Evolutionary conservation across 2,797 vertebrate genomes (phyloP), one percentile per base, ranked within the genome.

Genomic region (Bradypus variegatus): DNA sequence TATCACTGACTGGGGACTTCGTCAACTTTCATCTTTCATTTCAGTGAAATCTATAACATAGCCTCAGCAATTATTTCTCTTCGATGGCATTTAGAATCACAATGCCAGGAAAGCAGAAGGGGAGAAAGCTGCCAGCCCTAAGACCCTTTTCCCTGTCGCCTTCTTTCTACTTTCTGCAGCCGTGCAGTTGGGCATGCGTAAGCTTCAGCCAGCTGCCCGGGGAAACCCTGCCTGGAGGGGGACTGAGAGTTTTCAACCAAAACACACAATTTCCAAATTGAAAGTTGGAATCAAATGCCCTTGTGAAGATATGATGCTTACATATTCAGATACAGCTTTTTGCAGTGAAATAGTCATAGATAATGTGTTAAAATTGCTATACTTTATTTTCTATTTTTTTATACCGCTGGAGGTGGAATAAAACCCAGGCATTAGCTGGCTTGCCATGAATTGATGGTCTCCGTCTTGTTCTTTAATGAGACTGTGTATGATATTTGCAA

Each of bases 381-480:
- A n/a, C 31, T 86, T 48, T 83, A 88, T 87, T 91, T 86, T 90
- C 45, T 82, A 21, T 87, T 93, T 87, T 93, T 89, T 90, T 48
- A 21, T 27, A 78, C 16, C 58, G n/a, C 4, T 72, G 10, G 48
- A 72, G 53, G 62, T 3, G 87, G 62, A 92, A 8, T 2, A 38
- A 33, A 88, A 67, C 2, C n/a, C 23, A 88, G 27, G 38, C 3
- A 48, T 53, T 64, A 53, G 14, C 27, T 75, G 16, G 41, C 82
- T 89, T 95, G 23, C 27, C 75, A 21, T 25, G 25, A 75, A 27
- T 33, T 21, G 60, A 90, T 53, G 16, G 5, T 69, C 3, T 36
- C 80, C 72, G 36, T 38, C 64, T 93, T 87, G n/a, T 10, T n/a
- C 73, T 89, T 86, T 86, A 33, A 80, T 48, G 3, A 67, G 60